Base-by-base conservation (phyloP, 1,140 invertebrate genomes). In the Lepidurus apus region DNA sequence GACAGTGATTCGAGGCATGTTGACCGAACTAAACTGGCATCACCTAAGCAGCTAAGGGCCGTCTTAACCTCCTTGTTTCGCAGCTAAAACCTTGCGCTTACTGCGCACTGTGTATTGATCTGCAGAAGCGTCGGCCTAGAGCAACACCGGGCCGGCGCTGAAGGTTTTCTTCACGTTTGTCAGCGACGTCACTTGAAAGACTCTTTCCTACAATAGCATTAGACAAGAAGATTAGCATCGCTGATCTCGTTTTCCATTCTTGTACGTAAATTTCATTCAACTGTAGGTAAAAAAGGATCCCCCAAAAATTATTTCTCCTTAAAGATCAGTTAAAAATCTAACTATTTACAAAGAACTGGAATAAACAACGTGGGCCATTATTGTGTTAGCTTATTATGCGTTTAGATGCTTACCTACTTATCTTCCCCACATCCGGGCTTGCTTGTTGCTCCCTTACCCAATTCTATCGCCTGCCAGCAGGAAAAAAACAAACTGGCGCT, bases 51-150 rank as follows among this genome's bases (percentile, higher is more conserved):
- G 17, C 53, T 47, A 21, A 17, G 53, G 17, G 21, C 53, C 21
- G 53, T 65, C 17, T n/a, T 65, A 65, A 65, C 53, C 17, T 9
- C 6, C 17, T 65, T 65, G 8, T 65, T 13, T 21, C 8, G 53
- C 21, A 65, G 53, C 53, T 65, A 65, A 21, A 65, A 13, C 17
- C 21, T 65, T 65, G 53, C 4, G 8, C 53, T 65, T 9, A 21
- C 53, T 65, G 53, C 53, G 53, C 53, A 65, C 53, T 65, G 53
- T 65, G 53, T 65, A 65, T 65, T 65, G 53, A 65, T 65, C 53
- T 21, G 53, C 21, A n/a, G 53, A 65, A 65, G 53, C 47, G 47
- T n/a, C 13, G 13, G 13, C 47, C 11, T 13, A 6, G 4, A 9
- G 13, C 13, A 65, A 65, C 53, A 65, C 8, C n/a, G 53, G 3